Base-by-base conservation (phyloP, 2,888 invertebrate species). In the Luffia ferchaultella region DNA sequence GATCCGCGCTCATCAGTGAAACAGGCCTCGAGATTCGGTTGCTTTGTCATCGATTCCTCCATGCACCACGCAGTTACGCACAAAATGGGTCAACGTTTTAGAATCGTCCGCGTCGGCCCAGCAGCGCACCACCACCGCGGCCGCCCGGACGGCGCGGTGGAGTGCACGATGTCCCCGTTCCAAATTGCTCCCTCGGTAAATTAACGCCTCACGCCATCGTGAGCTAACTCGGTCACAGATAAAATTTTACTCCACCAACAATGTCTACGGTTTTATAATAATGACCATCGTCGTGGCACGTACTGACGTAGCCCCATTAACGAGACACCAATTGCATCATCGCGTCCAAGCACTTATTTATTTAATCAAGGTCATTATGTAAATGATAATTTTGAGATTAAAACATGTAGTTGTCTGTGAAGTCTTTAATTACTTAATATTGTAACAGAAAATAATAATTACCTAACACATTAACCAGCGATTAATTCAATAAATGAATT, bases 41-140 rank as follows among this genome's bases (percentile, higher is more conserved):
- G 71, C 68, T 73, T 69, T 71, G 74, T 74, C 80, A 80, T 79
- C 73, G 80, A 80, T 79, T 78, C 76, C 69, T 72, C 67, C 61
- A 65, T 70, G 67, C 70, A 72, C 65, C 69, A 70, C 64, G 63
- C 64, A 64, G 65, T 19, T 16, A 73, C 72, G 73, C 68, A 73
- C 73, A 67, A 82, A 80, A 76, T 82, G 78, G 80, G 82, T 80
- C 82, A 79, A 45, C 30, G 49, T 40, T 42, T 16, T 19, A 40
- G 9, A 16, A 40, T 40, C 17, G 16, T 48, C 19, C 48, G 18
- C 42, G n/a, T n/a, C 17, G 42, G 43, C 43, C 42, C 19, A 42
- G 42, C 17, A 48, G 47, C 7, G 20, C 46, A 2, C 45, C n/a
- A n/a, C n/a, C 45, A 18, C 42, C 46, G 15, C 45, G 45, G 19